Base-by-base conservation (phyloP, 2,113 vertebrate genomes). In the Sander vitreus region DNA sequence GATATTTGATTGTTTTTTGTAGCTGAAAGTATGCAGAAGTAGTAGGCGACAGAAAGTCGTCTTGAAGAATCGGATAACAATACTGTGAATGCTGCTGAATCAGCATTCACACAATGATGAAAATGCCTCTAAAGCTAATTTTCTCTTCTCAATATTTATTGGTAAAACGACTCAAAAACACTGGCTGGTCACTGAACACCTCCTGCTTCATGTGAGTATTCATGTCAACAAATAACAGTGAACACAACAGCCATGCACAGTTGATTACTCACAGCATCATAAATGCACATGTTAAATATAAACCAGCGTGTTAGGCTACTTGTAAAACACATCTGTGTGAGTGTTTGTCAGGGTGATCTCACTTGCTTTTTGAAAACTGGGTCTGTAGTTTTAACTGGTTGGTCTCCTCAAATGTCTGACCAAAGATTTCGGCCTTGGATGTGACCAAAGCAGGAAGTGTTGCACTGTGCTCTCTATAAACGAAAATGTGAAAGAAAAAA, bases 401-500 rank as follows among this genome's bases (percentile, higher is more conserved):
- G 25, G 43, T 14, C 18, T 27, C 10, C 53, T 54, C 50, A n/a
- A 8, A 36, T 59, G 78, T 81, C 7, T 64, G 60, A 15, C 36
- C 53, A 11, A 57, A 21, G 78, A 25, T 57, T 36, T 39, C 1
- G 23, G 27, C 51, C 21, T 43, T 65, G 69, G 60, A 76, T 67
- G 67, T 59, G 81, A 80, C 62, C 66, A 23, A 62, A 70, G 51
- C 21, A 27, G 63, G 36, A 72, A 75, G 63, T 57, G 16, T 68
- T 68, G 59, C 47, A 36, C 19, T 62, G 36, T 58, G 18, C 47
- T 45, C 81, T 76, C 78, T 16, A 18, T 18, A 71, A 59, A 57
- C 71, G 78, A 39, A 65, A 76, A 80, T 83, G 76, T 78, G 64
- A 80, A 85, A 87, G 64, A 72, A 4, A 23, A 76, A 86, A 73